These are phyloP conservation scores for Tethea ocularis DNA, from an alignment of 2,888 invertebrate species.

Conservation along the genomic window DNA sequence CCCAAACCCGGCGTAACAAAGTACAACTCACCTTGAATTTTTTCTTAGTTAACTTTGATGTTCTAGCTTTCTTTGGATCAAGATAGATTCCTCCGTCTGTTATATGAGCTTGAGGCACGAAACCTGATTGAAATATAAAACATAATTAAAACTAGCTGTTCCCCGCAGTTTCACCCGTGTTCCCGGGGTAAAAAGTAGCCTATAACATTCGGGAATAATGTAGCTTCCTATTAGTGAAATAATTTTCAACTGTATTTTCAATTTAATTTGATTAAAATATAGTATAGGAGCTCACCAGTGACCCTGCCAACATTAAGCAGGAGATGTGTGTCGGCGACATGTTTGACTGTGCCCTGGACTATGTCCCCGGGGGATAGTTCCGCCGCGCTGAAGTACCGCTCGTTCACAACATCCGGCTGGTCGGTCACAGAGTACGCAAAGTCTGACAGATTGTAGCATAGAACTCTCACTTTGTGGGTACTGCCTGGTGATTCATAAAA, in stretches of 20 bases:
- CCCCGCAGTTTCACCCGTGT: too few relatives aligned
- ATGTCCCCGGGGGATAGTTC: conserved; percentile 82
- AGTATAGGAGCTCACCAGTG: conserved; percentile 51
- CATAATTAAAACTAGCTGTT: too few relatives aligned
- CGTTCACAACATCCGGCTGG: conserved; percentile 80
- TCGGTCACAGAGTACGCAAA: conserved; percentile 87
- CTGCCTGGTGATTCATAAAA: conserved; percentile 53
- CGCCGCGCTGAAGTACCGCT: conserved; percentile 79
- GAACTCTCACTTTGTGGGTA: conserved; percentile 82
- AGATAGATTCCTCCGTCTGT: conserved; percentile 73
- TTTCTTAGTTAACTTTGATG: conserved; percentile 73
- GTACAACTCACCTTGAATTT: conserved; percentile 71
- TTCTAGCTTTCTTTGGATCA: conserved; percentile 61
- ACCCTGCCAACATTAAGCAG: conserved; percentile 77
- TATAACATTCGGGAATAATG: too few relatives aligned
- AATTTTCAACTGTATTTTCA: too few relatives aligned
- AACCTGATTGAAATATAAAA: conserved; percentile 56
- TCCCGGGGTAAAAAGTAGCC: too few relatives aligned
- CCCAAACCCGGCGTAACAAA: not conserved
- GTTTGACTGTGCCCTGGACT: conserved; percentile 79
- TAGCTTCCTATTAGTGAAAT: too few relatives aligned
- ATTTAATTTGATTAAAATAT: too few relatives aligned
- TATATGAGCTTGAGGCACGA: conserved; percentile 84
- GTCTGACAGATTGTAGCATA: conserved; percentile 87
- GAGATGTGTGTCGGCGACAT: conserved; percentile 75